Base-by-base conservation (phyloP, 2,888 invertebrate genomes). In the Apodemia zela region DNA sequence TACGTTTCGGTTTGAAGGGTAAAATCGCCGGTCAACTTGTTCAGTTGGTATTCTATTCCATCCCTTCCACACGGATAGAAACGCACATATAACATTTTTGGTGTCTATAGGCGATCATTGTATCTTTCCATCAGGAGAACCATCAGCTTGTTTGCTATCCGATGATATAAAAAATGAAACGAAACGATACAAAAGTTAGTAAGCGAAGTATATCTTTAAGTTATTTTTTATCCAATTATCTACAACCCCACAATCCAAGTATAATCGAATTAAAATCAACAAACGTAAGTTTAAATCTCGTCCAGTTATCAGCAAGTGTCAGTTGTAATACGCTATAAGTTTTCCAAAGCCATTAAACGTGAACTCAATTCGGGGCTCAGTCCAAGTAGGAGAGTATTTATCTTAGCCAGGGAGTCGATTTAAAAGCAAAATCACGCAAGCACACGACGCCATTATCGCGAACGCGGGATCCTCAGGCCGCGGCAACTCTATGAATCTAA, bases 401-500 rank as follows among this genome's bases (percentile, higher is more conserved):
- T 90, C 90, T 91, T 81, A 75, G 75, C 75, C 76, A 74, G 77
- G 79, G 80, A 87, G 87, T 87, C 89, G 84, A 91, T 91, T 91
- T 90, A 89, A 91, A 90, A 89, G 89, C 89, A 82, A 82, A 89
- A 90, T 89, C 91, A 89, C 89, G 87, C 87, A 73, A 87, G 85
- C 88, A 89, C 87, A 89, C 87, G 85, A 82, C 75, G 87, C 89
- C 83, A 89, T 91, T 91, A 92, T 90, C 89, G 86, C 86, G 69
- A 76, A 75, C 75, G 75, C 81, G 78, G 80, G 86, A 89, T 86
- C 87, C 89, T 75, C 87, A 87, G 89, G 89, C 89, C 85, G 88
- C 82, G 85, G 84, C 84, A 86, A 91, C 86, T 90, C 91, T 89
- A 90, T 89, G 87, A 87, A 88, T 92, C 91, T 92, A 92, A 93